Percentiles rank a stretch among this genome's conserved stretches.
These are phyloP conservation scores for Alentia gelatinosa DNA, from an alignment of 2,888 invertebrate species.

Conservation along the genomic window DNA sequence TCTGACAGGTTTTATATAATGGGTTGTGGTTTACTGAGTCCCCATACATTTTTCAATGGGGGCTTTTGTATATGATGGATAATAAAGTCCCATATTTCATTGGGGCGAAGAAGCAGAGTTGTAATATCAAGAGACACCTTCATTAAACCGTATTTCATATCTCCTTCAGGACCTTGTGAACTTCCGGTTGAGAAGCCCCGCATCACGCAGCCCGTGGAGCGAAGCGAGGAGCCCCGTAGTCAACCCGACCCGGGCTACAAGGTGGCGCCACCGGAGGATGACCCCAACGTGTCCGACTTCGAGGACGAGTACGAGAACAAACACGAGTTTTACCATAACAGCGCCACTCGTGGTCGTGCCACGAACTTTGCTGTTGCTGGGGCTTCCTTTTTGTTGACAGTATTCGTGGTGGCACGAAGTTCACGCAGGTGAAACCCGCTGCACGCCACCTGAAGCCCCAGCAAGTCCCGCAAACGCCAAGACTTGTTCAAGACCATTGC, in stretches of 20 bases:
- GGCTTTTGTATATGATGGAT: too few species aligned
- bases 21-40: too few species aligned
- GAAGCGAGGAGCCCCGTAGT: slow-evolving; percentile 10
- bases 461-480: neutral
- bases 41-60: too few species aligned
- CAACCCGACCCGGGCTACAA: slow-evolving; percentile 31
- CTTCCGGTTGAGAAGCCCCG: slow-evolving; percentile 30
- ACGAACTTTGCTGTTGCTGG: neutral
- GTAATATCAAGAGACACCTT: too few species aligned
- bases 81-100: too few species aligned
- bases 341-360: neutral
- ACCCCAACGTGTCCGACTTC: neutral
- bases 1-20: too few species aligned
- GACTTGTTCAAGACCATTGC: neutral
- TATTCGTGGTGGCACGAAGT: neutral
- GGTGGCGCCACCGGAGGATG: slow-evolving; percentile 4
- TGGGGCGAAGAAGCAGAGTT: too few species aligned
- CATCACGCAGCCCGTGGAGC: slow-evolving; percentile 31
- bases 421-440: neutral
- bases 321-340: slow-evolving; percentile 35
- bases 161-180: neutral
- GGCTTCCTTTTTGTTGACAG: slow-evolving; percentile 19
- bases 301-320: slow-evolving; percentile 38
- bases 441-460: neutral
- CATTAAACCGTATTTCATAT: neutral